Evolutionary conservation across 2,113 vertebrate genomes (phyloP).

Genomic region (Peromyscus californicus): DNA sequence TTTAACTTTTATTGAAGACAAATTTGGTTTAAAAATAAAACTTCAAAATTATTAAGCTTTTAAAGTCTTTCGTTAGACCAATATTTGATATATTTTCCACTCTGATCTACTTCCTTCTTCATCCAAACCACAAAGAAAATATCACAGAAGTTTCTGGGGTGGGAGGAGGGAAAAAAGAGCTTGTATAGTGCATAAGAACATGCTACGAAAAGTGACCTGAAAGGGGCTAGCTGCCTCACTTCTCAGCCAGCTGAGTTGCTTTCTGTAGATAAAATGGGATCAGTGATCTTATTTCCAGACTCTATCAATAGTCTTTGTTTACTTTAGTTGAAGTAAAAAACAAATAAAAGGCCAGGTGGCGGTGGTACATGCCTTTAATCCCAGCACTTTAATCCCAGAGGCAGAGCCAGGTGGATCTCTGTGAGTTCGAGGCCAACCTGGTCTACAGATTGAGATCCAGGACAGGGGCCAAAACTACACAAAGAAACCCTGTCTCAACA

Average conservation of each 20-base stretch:
- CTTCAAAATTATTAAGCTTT: background rate
- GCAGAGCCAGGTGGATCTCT: too few relatives aligned
- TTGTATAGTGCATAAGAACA: background rate
- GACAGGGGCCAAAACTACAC: too few relatives aligned
- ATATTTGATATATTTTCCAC: conserved; percentile 20
- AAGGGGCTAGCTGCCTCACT: background rate
- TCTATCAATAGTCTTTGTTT: background rate
- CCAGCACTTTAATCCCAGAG: too few relatives aligned
- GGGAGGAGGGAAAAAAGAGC: background rate
- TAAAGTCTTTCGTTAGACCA: conserved; percentile 27
- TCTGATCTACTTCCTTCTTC: background rate
- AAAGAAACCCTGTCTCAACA: background rate
- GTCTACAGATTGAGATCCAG: too few relatives aligned
- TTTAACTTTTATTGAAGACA: conserved; percentile 38
- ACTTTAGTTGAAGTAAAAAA: conserved; percentile 17
- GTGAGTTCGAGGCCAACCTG: too few relatives aligned
- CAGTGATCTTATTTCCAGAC: conserved; percentile 18
- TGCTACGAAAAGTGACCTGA: background rate
- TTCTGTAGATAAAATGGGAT: conserved; percentile 15
- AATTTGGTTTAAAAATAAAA: background rate
- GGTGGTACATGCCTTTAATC: too few relatives aligned
- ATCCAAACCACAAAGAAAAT: conserved; percentile 36
- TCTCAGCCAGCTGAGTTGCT: background rate
- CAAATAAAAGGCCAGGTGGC: too few relatives aligned
- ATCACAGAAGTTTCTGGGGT: background rate